phyloP scores from a whole-genome alignment of 2,113 vertebrate species.

The Siniperca chuatsi region DNA sequence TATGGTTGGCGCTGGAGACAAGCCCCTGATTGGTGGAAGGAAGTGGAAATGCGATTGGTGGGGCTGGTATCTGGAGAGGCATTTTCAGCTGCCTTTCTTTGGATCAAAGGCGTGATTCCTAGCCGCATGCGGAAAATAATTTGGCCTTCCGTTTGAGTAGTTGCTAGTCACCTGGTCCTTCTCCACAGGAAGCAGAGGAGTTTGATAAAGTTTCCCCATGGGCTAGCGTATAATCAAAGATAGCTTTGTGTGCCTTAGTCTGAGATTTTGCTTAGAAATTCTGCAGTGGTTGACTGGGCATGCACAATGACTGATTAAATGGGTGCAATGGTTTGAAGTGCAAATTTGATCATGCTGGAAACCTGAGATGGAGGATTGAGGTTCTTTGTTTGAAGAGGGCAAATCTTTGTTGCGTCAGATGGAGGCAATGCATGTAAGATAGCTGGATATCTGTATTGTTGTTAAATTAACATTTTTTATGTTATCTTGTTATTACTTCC shows the following conservation, averaged over 20 bases:
- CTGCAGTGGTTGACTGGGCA: constrained; percentile 83
- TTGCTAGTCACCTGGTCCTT: constrained; percentile 83
- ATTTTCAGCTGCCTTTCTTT: constrained; percentile 71
- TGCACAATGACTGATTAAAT: constrained; percentile 88
- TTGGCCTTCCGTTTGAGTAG: constrained; percentile 68
- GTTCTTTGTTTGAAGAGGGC: constrained; percentile 81
- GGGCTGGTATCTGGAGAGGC: constrained; percentile 61
- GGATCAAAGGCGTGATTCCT: constrained; percentile 78
- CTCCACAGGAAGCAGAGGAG: constrained; percentile 74
- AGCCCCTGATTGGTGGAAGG: constrained; percentile 70
- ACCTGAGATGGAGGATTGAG: constrained; percentile 78
- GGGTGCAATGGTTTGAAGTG: constrained; percentile 88
- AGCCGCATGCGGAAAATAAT: constrained; percentile 65
- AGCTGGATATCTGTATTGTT: constrained; percentile 16
- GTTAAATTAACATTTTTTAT: neutral
- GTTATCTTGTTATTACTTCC: neutral
- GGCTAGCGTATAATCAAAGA: constrained; percentile 84
- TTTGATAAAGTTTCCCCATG: constrained; percentile 85
- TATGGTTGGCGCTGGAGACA: constrained; percentile 53
- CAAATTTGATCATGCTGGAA: constrained; percentile 86
- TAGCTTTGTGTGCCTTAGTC: constrained; percentile 86
- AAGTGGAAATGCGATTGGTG: constrained; percentile 65
- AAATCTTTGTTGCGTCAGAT: constrained; percentile 63
- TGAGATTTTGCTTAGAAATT: constrained; percentile 81
- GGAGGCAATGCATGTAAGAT: constrained; percentile 37